These are phyloP conservation scores for Trachemys scripta DNA, from an alignment of 2,113 vertebrate genomes.

Conservation along the genomic window DNA sequence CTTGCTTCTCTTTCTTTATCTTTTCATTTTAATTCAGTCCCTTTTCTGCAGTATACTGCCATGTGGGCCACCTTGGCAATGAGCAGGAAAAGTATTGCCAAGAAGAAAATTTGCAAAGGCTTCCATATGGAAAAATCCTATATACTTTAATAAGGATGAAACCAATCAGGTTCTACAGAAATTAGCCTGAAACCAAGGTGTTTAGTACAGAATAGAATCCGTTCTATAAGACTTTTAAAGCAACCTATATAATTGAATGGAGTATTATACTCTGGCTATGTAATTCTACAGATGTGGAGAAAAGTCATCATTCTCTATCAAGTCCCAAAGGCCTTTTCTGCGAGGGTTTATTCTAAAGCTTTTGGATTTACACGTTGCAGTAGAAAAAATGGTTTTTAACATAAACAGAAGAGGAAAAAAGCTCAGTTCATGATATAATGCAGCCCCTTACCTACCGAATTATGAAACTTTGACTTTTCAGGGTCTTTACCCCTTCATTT, in stretches of 20 bases:
- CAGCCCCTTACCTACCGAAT: background rate
- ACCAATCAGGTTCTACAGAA: accelerated
- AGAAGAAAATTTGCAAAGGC: background rate
- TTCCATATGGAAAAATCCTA: background rate
- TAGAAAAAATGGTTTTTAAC: background rate
- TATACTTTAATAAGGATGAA: background rate
- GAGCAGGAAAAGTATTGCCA: background rate
- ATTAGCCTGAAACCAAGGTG: background rate
- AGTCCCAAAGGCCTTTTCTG: background rate
- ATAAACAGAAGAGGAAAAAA: background rate
- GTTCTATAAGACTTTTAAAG: background rate
- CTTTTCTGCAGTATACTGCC: background rate
- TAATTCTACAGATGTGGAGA: background rate
- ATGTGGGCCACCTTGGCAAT: background rate
- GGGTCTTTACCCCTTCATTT: background rate
- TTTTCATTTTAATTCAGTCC: background rate
- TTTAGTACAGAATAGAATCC: background rate
- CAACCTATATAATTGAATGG: background rate
- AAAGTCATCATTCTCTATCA: background rate
- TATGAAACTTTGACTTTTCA: background rate
- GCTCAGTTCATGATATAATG: background rate
- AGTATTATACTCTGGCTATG: background rate
- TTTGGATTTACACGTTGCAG: background rate
- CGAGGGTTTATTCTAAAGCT: background rate
- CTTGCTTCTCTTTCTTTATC: background rate